Conservation (phyloP, 2,888 invertebrate species). For the Amblyteles armatorius region DNA sequence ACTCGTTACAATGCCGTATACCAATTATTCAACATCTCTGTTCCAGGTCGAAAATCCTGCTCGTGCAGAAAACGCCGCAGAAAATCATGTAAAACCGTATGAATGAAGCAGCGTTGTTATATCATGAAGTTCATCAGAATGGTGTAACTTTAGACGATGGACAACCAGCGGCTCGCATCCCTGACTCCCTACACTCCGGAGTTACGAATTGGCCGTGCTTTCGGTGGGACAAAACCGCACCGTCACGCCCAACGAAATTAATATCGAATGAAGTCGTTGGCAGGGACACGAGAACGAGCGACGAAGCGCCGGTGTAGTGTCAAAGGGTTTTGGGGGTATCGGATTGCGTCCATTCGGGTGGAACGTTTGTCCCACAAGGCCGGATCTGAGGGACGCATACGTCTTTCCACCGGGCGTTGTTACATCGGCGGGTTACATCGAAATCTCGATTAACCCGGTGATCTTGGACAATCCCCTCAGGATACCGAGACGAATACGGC, state of each 20-base stretch:
- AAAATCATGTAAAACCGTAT: background rate
- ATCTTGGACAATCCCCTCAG: constrained; percentile 55
- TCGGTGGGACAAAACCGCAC: background rate
- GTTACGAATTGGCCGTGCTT: background rate
- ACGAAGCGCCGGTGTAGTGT: background rate
- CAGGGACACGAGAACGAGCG: background rate
- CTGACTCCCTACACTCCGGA: background rate
- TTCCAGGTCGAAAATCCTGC: background rate
- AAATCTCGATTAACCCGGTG: constrained; percentile 53
- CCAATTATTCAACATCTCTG: background rate
- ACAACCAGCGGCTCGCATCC: background rate
- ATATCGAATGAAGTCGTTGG: background rate
- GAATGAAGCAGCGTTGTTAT: background rate
- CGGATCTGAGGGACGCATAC: background rate
- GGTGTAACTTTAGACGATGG: background rate
- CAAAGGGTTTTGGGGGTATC: background rate
- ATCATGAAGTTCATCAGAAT: background rate
- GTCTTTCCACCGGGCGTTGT: background rate
- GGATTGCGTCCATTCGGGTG: background rate
- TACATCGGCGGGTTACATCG: background rate
- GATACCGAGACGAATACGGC: constrained; percentile 66
- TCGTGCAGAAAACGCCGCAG: background rate
- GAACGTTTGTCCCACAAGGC: background rate
- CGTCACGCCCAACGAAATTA: background rate
- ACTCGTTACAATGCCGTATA: background rate